Base-by-base conservation (phyloP, 2,797 vertebrate species). In the Allobates femoralis region DNA sequence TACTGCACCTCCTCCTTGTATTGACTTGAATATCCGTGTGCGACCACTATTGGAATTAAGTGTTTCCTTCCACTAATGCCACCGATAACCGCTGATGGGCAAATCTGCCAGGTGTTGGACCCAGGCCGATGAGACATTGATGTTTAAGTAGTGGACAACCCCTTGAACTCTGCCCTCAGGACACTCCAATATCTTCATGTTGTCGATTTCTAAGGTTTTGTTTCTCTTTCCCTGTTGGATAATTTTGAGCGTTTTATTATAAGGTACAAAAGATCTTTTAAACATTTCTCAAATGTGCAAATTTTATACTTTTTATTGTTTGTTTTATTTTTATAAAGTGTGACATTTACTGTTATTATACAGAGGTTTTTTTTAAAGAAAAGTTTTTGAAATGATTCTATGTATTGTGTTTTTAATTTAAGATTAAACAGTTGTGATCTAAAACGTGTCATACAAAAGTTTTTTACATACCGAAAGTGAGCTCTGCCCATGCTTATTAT, bases 391-490 rank as follows among this genome's bases (percentile, higher is more conserved):
- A 76, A 55, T 55, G 26, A 19, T 56, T 30, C 30, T 77, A n/a
- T 58, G 23, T 77, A 73, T 76, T 50, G 37, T 75, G 73, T 76
- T 76, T 76, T 76, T 55, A 46, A 73, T 4, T 55, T 76, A 53
- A 76, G 46, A 76, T 76, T 77, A 77, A 77, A 77, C 6, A 56
- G 75, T 14, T 23, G 2, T 77, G 53, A 46, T 10, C 3, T 5
- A 26, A 16, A 41, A n/a, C 19, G 5, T 1, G 30, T 67, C 30
- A 18, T 32, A 10, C 28, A 21, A 30, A 15, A 14, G 0, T 30
- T 64, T 64, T 4, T 64, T 46, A 46, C 7, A 11, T 41, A 41
- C 11, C 11, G 41, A 3, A 46, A 11, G 11, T 46, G 6, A 46
- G 11, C 41, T 11, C 7, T 46, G 41, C 41, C 41, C 41, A 46